A percentile compares a stretch with the other conserved stretches of the same genome.
Evolutionary conservation across 2,113 vertebrate species (phyloP).

Genomic region (Pseudopipra pipra): DNA sequence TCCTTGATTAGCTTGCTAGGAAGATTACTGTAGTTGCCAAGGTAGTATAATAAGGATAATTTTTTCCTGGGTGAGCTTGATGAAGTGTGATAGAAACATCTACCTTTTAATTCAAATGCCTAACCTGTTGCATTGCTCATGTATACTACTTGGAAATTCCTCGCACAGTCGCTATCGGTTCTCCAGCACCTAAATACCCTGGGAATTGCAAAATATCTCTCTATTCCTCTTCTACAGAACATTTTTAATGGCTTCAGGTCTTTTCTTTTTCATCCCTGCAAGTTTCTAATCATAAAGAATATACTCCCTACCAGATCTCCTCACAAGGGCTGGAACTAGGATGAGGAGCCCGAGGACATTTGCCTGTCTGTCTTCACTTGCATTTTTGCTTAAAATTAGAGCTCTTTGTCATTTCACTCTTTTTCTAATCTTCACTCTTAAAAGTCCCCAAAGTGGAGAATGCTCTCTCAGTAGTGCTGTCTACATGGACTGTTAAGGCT

Average conservation of each 20-base stretch:
- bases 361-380: constrained; percentile 43
- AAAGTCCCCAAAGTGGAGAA: neutral
- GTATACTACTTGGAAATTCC: constrained; percentile 26
- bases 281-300: constrained; percentile 59
- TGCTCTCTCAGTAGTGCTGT: neutral
- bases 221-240: constrained; percentile 15
- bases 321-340: constrained; percentile 6
- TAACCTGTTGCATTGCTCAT: neutral
- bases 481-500: neutral
- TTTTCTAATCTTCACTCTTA: neutral
- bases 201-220: constrained; percentile 32
- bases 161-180: neutral
- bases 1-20: constrained; percentile 19
- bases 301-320: constrained; percentile 4
- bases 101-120: constrained; percentile 36
- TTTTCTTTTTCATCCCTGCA: constrained; percentile 42
- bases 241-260: constrained; percentile 36
- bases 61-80: neutral
- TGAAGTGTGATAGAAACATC: constrained; percentile 15
- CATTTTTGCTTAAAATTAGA: constrained; percentile 59
- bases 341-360: constrained; percentile 23
- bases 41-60: neutral
- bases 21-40: neutral
- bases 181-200: neutral
- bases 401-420: constrained; percentile 32